These are phyloP conservation scores for Momotus momota DNA, from an alignment of 2,797 vertebrate species.

Conservation along the genomic window DNA sequence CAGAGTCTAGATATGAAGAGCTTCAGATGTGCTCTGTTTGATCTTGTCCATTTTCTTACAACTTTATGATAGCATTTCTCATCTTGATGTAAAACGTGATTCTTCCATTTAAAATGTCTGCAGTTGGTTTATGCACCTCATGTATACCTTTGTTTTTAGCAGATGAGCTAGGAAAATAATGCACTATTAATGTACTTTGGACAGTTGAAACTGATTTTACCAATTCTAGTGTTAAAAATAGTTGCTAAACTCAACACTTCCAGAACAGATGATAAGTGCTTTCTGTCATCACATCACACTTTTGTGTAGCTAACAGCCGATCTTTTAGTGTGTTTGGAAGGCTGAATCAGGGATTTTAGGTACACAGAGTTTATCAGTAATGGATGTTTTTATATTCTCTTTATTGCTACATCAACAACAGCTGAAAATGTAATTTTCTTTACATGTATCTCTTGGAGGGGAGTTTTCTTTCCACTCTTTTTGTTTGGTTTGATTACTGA, in stretches of 20 bases:
- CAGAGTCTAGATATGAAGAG: background rate
- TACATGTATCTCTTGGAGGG: background rate
- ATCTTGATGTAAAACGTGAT: background rate
- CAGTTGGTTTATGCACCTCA: background rate
- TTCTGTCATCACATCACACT: slow-evolving; percentile 32
- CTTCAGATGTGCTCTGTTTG: background rate
- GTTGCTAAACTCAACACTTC: background rate
- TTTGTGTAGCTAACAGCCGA: slow-evolving; percentile 6
- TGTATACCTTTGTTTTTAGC: background rate
- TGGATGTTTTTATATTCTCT: slow-evolving; percentile 4
- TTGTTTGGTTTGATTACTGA: background rate
- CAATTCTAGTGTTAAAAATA: background rate
- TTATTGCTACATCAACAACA: slow-evolving; percentile 49
- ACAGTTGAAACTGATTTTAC: background rate
- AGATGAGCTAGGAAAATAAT: background rate
- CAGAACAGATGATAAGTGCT: background rate
- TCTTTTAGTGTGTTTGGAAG: slow-evolving; percentile 44
- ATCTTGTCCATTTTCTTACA: background rate
- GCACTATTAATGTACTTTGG: background rate
- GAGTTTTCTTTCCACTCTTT: background rate
- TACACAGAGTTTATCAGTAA: slow-evolving; percentile 26
- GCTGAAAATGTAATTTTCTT: slow-evolving; percentile 58
- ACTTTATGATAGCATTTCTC: background rate
- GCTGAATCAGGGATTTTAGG: background rate
- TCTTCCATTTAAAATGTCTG: background rate